Evolutionary conservation across 2,113 vertebrate genomes (phyloP).

Genomic region (Enhydra lutris): DNA sequence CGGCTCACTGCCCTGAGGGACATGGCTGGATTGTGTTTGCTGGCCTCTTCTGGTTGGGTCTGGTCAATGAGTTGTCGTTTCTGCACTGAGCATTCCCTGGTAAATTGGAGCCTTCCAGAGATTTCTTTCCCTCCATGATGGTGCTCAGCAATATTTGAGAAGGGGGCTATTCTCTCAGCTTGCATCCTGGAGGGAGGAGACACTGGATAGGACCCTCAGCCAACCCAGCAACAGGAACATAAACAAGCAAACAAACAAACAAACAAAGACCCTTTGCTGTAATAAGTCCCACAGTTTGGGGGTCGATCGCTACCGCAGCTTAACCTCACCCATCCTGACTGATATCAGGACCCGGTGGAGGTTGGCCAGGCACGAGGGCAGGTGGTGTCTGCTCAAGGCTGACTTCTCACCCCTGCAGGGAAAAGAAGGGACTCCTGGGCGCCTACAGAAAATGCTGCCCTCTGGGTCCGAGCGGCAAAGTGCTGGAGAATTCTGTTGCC

Average conservation of each 20-base stretch:
- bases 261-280: background rate
- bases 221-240: background rate
- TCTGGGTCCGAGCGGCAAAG: background rate
- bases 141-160: background rate
- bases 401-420: background rate
- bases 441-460: background rate
- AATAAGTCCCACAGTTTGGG: background rate
- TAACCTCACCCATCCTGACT: background rate
- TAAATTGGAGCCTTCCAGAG: no score
- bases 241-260: background rate
- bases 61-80: background rate
- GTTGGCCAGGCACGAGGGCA: background rate
- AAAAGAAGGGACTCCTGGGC: background rate
- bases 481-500: background rate
- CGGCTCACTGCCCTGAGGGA: background rate
- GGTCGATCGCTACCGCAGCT: background rate
- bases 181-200: background rate
- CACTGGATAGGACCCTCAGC: background rate
- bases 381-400: background rate
- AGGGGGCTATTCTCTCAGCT: background rate
- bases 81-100: background rate
- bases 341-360: background rate
- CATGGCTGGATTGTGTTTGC: background rate
- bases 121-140: background rate
- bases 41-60: background rate